Evolutionary conservation across 1,140 invertebrate species (phyloP), one percentile per base, ranked within the genome.

Genomic region (Chironomus striatipennis): DNA sequence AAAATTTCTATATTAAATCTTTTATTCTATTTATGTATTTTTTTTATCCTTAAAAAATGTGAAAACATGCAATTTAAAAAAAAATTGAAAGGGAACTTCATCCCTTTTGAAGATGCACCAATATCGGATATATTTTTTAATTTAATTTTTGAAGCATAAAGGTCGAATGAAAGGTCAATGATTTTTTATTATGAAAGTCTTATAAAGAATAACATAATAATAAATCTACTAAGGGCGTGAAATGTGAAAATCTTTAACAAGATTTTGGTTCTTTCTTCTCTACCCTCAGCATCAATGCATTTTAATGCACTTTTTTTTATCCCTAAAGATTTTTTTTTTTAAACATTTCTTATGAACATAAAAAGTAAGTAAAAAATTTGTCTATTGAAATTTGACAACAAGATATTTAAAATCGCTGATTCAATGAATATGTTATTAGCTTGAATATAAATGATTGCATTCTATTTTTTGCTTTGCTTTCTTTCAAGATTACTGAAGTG

Each of bases 161-260:
- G 18, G 65, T n/a, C 18, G 8, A 7, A 5, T 47, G 8, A 7
- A 18, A 20, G 65, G 17, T 70, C 65, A 70, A 70, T 70, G 65
- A 18, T 18, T 70, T 70, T 70, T 70, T 18, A 18, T 70, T 70
- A 18, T 70, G 20, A 70, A 17, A 57, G 10, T n/a, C 47, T 57
- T 57, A 57, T 12, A 18, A 70, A 70, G 20, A 70, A 70, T 70
- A 9, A 21, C n/a, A 70, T 20, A 70, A 70, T 70, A 70, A 70
- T 70, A 70, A 70, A 70, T 70, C 65, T 70, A 70, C 65, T 70
- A 18, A 70, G 18, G 65, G 65, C 65, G 65, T 70, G 65, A 70
- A 70, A 70, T 70, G 65, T 70, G 12, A 20, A 34, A 34, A 34
- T n/a, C n/a, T 57, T n/a, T 70, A 70, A 70, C 65, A 70, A 70